Evolutionary conservation across 2,797 vertebrate genomes (phyloP).

Genomic region (Paguma larvata): DNA sequence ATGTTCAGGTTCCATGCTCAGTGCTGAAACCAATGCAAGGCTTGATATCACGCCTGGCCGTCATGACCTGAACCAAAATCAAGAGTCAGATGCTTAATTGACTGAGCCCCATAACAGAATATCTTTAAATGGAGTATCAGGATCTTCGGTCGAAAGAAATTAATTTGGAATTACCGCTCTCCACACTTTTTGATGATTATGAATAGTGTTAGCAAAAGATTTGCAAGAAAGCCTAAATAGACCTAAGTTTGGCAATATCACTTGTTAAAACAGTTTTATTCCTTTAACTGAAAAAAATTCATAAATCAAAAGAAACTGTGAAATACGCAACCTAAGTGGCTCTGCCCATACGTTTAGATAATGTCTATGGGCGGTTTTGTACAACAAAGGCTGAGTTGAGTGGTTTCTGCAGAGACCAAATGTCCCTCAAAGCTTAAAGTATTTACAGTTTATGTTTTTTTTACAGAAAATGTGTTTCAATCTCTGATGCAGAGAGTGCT

Average conservation of each 20-base stretch:
- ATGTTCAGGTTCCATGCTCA: no score
- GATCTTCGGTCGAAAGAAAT: neutral
- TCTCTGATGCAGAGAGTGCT: neutral
- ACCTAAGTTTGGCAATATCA: neutral
- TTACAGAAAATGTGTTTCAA: neutral
- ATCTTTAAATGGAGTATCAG: neutral
- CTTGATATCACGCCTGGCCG: no score
- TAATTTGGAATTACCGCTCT: neutral
- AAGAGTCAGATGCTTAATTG: no score
- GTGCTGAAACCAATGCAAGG: no score
- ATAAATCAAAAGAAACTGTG: slow-evolving; percentile 5
- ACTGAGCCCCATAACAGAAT: neutral
- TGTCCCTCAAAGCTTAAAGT: neutral
- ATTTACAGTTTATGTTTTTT: neutral
- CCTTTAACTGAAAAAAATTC: neutral
- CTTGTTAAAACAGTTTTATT: neutral
- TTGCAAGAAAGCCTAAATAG: neutral
- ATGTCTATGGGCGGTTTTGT: neutral
- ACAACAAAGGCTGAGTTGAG: neutral
- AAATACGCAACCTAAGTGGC: neutral
- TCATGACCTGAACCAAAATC: no score
- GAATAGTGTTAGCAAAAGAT: neutral
- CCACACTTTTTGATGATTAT: neutral
- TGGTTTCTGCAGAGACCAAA: neutral
- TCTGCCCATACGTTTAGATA: neutral